These are phyloP conservation scores for Trichonephila inaurata DNA, from an alignment of 1,140 invertebrate species.

Conservation along the genomic window DNA sequence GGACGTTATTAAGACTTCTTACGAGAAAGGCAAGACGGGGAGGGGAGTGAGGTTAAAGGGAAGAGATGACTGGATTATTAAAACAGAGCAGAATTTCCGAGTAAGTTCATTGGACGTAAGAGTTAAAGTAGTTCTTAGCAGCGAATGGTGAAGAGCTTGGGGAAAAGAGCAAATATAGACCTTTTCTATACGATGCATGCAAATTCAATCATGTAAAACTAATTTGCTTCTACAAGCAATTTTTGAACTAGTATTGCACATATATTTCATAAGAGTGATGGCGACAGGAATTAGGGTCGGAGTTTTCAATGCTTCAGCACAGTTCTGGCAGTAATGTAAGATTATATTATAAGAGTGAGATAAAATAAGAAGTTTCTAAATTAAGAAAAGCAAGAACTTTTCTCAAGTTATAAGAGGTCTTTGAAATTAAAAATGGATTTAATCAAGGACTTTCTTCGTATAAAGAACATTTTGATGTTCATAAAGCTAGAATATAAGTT, in stretches of 20 bases:
- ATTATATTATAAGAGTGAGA: no score
- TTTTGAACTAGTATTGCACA: background rate
- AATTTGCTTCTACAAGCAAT: background rate
- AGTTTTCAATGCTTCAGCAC: no score
- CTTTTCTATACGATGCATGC: background rate
- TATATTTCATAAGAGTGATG: no score
- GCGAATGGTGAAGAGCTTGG: background rate
- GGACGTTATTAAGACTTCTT: conserved; percentile 67
- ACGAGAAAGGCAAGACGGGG: background rate
- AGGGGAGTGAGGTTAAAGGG: background rate
- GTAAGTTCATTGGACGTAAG: background rate
- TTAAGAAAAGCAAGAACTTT: no score
- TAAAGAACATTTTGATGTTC: no score
- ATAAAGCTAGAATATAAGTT: no score
- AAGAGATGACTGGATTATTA: conserved; percentile 37
- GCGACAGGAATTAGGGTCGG: no score
- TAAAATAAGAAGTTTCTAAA: no score
- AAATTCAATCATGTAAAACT: background rate
- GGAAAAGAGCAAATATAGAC: background rate
- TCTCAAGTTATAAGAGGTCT: no score
- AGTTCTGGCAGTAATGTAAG: no score
- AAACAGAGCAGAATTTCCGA: conserved; percentile 25
- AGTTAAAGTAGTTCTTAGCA: background rate
- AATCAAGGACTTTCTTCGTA: no score
- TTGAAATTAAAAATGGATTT: no score